phyloP scores from a whole-genome alignment of 2,113 vertebrate genomes.

The Alexandromys fortis region DNA sequence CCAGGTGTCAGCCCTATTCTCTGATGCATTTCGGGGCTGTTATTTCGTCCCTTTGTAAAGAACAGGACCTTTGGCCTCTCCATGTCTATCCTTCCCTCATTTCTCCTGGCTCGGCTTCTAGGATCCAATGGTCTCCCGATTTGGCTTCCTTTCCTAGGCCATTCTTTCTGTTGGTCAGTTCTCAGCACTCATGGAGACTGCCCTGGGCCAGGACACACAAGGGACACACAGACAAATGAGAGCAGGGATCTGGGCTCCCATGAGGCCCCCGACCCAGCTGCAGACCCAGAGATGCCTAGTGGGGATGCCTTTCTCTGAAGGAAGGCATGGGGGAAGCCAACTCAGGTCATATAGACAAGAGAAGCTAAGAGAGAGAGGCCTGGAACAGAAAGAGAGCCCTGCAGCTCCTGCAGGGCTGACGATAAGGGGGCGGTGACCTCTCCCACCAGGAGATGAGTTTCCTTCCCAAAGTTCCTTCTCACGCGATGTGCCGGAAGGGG shows the following conservation, averaged over 20 bases:
- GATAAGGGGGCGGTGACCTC: background rate
- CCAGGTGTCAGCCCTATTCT: background rate
- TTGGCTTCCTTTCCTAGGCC: background rate
- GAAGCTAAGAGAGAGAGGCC: background rate
- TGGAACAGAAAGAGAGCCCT: background rate
- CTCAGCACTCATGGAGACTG: background rate
- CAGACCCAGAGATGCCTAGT: background rate
- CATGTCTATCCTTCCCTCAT: background rate
- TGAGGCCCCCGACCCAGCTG: background rate
- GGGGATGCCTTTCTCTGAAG: background rate
- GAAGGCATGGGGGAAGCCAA: background rate
- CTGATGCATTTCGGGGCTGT: background rate
- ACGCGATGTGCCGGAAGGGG: slow-evolving; percentile 71
- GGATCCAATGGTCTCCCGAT: background rate
- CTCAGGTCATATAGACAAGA: background rate
- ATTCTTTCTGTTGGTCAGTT: background rate
- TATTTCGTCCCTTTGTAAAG: background rate
- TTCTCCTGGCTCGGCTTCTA: background rate
- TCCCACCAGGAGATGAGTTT: slow-evolving; percentile 64
- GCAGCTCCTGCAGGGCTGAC: slow-evolving; percentile 18
- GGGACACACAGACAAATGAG: background rate
- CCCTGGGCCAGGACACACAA: background rate
- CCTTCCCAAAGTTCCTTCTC: slow-evolving; percentile 77
- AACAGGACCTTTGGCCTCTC: background rate
- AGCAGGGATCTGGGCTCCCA: background rate